Evolutionary conservation across 2,113 vertebrate genomes (phyloP).

Genomic region (Sterrhoptilus dennistouni): DNA sequence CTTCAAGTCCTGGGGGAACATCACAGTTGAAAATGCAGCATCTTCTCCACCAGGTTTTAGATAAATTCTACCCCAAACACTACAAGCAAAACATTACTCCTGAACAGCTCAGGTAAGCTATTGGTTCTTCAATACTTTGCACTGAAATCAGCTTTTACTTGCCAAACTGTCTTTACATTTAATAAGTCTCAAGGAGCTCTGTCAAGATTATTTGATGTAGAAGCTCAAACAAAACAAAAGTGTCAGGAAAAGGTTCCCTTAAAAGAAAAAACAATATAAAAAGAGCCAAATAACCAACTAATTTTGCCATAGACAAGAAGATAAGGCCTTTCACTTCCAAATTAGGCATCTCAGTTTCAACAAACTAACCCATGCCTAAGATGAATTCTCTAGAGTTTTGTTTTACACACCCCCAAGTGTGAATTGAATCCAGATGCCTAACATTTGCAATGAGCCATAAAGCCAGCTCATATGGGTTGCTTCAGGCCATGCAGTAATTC

Average conservation of each 20-base stretch:
- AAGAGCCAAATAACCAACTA: neutral
- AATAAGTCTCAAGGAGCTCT: neutral
- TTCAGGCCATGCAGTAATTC: neutral
- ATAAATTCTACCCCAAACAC: constrained; percentile 86
- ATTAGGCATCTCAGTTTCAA: neutral
- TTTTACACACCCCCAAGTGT: neutral
- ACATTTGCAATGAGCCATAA: neutral
- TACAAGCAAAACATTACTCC: constrained; percentile 82
- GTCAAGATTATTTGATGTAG: neutral
- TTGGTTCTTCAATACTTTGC: neutral
- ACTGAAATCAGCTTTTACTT: neutral
- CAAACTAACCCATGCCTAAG: neutral
- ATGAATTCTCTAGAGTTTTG: neutral
- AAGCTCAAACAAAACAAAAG: neutral
- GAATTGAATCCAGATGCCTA: neutral
- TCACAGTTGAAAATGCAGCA: constrained; percentile 82
- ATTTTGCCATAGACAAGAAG: neutral
- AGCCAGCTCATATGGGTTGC: neutral
- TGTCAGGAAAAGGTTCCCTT: neutral
- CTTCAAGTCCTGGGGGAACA: constrained; percentile 67
- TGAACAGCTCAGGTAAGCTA: constrained; percentile 82
- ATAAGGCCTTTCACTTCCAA: neutral
- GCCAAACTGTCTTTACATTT: neutral
- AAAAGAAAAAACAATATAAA: neutral
- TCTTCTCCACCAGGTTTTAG: constrained; percentile 82